phyloP scores from a whole-genome alignment of 2,797 vertebrate genomes.

The Hippoglossus hippoglossus region DNA sequence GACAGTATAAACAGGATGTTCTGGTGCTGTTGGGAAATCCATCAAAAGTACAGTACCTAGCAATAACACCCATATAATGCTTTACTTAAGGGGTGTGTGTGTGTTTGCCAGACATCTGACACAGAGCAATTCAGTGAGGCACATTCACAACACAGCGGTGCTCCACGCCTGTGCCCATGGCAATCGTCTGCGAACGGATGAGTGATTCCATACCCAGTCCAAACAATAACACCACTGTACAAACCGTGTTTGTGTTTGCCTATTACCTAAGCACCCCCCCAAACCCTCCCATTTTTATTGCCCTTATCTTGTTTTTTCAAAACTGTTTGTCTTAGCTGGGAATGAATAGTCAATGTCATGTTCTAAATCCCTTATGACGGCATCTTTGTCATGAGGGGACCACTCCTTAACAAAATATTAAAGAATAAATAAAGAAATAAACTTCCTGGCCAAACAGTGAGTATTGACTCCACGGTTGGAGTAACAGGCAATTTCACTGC shows the following conservation, averaged over 20 bases:
- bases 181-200: conserved; percentile 71
- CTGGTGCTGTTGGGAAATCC: conserved; percentile 70
- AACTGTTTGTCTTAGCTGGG: conserved; percentile 84
- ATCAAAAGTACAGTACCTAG: conserved; percentile 49
- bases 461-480: conserved; percentile 70
- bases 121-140: conserved; percentile 61
- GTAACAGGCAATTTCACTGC: conserved; percentile 63
- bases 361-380: conserved; percentile 72
- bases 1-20: conserved; percentile 74
- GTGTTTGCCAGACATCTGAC: conserved; percentile 77
- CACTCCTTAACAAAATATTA: conserved; percentile 85
- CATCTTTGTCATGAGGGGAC: conserved; percentile 78
- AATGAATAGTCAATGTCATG: conserved; percentile 83
- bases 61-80: conserved; percentile 61
- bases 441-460: conserved; percentile 82
- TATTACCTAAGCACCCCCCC: conserved; percentile 81
- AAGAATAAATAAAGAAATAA: conserved; percentile 84
- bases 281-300: conserved; percentile 69
- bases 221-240: conserved; percentile 89
- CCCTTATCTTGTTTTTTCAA: conserved; percentile 87
- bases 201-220: conserved; percentile 82
- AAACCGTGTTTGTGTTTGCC: conserved; percentile 86
- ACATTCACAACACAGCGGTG: conserved; percentile 60
- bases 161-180: conserved; percentile 78
- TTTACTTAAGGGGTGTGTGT: conserved; percentile 79